These are phyloP conservation scores for Nesospiza acunhae DNA, from an alignment of 2,113 vertebrate genomes.

Conservation along the genomic window DNA sequence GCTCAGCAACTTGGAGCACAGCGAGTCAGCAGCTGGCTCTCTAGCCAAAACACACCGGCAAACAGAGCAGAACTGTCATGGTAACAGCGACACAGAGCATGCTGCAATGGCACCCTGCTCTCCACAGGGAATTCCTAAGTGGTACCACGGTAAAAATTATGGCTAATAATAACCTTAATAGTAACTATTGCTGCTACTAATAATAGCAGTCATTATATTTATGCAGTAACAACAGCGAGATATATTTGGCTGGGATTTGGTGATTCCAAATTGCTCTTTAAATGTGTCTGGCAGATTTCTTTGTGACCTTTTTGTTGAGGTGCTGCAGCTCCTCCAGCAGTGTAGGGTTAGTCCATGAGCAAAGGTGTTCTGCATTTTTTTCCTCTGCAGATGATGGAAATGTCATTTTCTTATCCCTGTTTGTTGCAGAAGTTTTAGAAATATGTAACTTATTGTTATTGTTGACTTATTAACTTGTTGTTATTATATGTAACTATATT, in stretches of 20 bases:
- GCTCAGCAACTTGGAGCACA: constrained; percentile 54
- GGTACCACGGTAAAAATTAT: constrained; percentile 36
- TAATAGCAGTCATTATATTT: constrained; percentile 42
- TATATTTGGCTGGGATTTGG: constrained; percentile 42
- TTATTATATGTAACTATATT: not conserved
- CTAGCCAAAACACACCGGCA: constrained; percentile 42
- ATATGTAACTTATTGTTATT: not conserved
- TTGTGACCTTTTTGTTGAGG: not conserved
- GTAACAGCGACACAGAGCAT: not conserved
- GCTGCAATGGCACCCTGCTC: not conserved
- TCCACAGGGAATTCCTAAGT: constrained; percentile 36
- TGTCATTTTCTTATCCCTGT: not conserved
- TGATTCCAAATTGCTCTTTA: constrained; percentile 19
- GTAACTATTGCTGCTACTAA: constrained; percentile 16
- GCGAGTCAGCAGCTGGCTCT: constrained; percentile 47
- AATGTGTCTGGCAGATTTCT: not conserved
- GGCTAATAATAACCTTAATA: constrained; percentile 45
- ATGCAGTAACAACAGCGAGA: not conserved
- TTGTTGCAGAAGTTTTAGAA: not conserved
- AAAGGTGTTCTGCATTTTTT: not conserved
- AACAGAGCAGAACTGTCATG: constrained; percentile 58
- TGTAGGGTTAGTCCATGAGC: not conserved
- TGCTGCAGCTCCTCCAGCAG: not conserved
- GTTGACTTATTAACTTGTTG: not conserved
- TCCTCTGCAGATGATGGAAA: not conserved